Base-by-base conservation (phyloP, 2,113 vertebrate genomes). In the Carassius carassius region DNA sequence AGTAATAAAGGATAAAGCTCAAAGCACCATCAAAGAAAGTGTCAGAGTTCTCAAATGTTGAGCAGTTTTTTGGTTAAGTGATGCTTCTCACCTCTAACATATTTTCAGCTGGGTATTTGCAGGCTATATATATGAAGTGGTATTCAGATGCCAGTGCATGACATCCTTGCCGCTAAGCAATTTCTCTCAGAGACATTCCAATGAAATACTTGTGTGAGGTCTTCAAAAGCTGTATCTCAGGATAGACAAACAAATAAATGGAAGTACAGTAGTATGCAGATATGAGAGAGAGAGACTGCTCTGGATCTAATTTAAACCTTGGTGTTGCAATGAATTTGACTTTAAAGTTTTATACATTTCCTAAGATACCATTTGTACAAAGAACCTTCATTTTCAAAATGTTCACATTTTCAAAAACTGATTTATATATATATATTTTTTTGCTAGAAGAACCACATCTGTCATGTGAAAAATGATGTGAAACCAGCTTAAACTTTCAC, bases 191-290 rank as follows among this genome's bases (percentile, higher is more conserved):
- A 32, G 16, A 51, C 49, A 47, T 76, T 37, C 78, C 77, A 87
- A 84, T 87, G 78, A 84, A 87, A 81, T 84, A 81, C 60, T 78
- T 44, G 63, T 21, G 37, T 70, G 56, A 73, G 41, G 81, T 77
- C 70, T 17, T 81, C 3, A 16, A 81, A 87, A 81, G 77, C 82
- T 47, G 74, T 54, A 47, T 76, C 79, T 85, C 62, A 41, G 44
- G n/a, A 77, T 21, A 72, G 73, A 12, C 37, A 74, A 32, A 19
- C 74, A 76, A 32, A 76, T 49, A 76, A 76, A 51, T 54, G 47
- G 47, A 19, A 54, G 74, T n/a, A n/a, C n/a, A n/a, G n/a, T 11
- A 73, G 5, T 3, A 23, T 49, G 21, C 69, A 29, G 29, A 29
- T 41, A 9, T 70, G 67, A 37, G 7, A 54, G 51, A 72, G 21